These are phyloP conservation scores for Scrobipalpa costella DNA, from an alignment of 2,888 invertebrate genomes.

Conservation along the genomic window DNA sequence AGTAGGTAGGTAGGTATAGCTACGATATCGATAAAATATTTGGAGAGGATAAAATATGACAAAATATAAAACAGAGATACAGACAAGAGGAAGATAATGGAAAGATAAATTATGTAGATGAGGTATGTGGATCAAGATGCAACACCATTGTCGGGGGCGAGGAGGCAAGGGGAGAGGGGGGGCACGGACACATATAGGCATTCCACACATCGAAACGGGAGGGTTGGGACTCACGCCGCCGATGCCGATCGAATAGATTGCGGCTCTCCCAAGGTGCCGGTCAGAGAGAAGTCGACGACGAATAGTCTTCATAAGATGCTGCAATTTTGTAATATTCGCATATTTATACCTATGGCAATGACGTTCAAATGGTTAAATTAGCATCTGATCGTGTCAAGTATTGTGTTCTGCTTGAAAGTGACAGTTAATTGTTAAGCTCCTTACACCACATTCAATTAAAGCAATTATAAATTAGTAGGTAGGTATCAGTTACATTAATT, in stretches of 20 bases:
- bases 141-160: conserved; percentile 51
- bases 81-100: conserved; percentile 36
- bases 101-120: conserved; percentile 37
- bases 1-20: not conserved
- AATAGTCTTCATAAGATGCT: conserved; percentile 87
- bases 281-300: conserved; percentile 87
- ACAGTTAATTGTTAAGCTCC: not conserved
- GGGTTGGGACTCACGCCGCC: conserved; percentile 76
- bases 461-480: no score
- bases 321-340: conserved; percentile 82
- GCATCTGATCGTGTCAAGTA: conserved; percentile 30
- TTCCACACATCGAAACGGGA: conserved; percentile 78
- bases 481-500: not conserved
- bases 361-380: conserved; percentile 70
- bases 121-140: conserved; percentile 52
- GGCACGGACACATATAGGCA: conserved; percentile 56
- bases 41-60: not conserved
- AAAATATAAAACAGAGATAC: conserved; percentile 32
- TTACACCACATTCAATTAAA: not conserved
- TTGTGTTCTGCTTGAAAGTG: conserved; percentile 1
- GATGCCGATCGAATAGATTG: conserved; percentile 67
- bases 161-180: conserved; percentile 42
- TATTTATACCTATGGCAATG: conserved; percentile 79
- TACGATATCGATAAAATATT: conserved; percentile 7
- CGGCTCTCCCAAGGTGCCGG: conserved; percentile 76